Evolutionary conservation across 2,113 vertebrate genomes (phyloP).

Genomic region (Hipposideros armiger): DNA sequence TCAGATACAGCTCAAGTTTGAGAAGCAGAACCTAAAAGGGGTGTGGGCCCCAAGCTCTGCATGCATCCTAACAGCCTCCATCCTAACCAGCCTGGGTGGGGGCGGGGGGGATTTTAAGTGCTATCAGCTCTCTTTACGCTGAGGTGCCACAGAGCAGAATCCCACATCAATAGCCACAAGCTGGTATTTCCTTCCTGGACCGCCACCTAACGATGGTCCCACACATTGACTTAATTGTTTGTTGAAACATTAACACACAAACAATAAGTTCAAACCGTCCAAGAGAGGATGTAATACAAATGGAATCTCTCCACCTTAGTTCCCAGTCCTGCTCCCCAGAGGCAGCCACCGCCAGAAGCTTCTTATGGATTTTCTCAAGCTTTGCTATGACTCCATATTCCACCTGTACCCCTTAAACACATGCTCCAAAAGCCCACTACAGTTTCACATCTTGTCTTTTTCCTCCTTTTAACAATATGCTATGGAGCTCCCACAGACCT

Average conservation of each 20-base stretch:
- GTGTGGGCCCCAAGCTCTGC: neutral
- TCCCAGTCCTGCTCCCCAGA: neutral
- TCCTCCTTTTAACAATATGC: fast-evolving
- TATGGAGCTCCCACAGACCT: neutral
- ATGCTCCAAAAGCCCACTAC: fast-evolving
- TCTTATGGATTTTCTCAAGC: neutral
- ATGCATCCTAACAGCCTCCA: fast-evolving
- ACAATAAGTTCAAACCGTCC: too few relatives aligned
- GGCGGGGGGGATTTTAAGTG: fast-evolving
- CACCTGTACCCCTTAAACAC: fast-evolving
- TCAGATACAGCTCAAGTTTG: neutral
- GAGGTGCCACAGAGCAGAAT: neutral
- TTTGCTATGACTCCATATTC: neutral
- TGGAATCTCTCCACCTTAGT: fast-evolving
- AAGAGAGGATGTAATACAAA: neutral
- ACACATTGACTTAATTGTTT: neutral
- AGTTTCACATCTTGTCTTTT: fast-evolving
- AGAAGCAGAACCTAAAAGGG: neutral
- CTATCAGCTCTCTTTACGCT: fast-evolving
- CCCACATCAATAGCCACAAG: fast-evolving
- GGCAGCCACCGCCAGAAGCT: neutral
- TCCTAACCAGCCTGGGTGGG: fast-evolving
- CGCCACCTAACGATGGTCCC: neutral
- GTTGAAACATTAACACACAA: neutral
- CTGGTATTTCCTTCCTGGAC: neutral